Percentiles rank a stretch among this genome's conserved stretches.
These are phyloP conservation scores for Tretioscincus oriximinensis DNA, from an alignment of 2,113 vertebrate genomes.

Conservation along the genomic window DNA sequence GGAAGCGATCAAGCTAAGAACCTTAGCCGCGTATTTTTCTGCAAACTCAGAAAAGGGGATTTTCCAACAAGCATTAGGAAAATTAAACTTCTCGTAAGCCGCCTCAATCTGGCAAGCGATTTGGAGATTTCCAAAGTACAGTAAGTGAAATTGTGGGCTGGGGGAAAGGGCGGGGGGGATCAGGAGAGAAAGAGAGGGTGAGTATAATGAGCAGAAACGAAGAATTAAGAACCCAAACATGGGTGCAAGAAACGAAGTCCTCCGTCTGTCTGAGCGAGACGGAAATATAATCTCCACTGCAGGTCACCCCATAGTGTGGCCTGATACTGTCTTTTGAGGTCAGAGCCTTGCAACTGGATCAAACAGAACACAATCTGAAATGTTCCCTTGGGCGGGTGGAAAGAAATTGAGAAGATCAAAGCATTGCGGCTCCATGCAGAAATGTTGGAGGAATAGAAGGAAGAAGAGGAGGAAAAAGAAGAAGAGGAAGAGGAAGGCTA, in stretches of 20 bases:
- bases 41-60: constrained; percentile 52
- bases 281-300: background rate
- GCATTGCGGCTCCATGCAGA: too few species aligned
- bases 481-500: too few species aligned
- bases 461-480: too few species aligned
- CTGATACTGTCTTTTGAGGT: background rate
- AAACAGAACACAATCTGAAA: too few species aligned
- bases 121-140: constrained; percentile 45
- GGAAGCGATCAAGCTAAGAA: constrained; percentile 57
- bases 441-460: too few species aligned
- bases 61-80: constrained; percentile 69
- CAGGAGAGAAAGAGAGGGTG: constrained; percentile 1
- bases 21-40: constrained; percentile 61
- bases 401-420: too few species aligned
- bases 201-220: constrained; percentile 25
- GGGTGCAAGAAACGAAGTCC: background rate
- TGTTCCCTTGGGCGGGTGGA: too few species aligned
- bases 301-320: fast-evolving
- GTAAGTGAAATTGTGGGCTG: constrained; percentile 54
- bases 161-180: background rate
- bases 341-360: fast-evolving
- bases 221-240: background rate
- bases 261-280: background rate
- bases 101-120: constrained; percentile 65
- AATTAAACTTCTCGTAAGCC: constrained; percentile 69